Evolutionary conservation across 2,888 invertebrate species (phyloP), one percentile per base, ranked within the genome.

Genomic region (Adineta ricciae): DNA sequence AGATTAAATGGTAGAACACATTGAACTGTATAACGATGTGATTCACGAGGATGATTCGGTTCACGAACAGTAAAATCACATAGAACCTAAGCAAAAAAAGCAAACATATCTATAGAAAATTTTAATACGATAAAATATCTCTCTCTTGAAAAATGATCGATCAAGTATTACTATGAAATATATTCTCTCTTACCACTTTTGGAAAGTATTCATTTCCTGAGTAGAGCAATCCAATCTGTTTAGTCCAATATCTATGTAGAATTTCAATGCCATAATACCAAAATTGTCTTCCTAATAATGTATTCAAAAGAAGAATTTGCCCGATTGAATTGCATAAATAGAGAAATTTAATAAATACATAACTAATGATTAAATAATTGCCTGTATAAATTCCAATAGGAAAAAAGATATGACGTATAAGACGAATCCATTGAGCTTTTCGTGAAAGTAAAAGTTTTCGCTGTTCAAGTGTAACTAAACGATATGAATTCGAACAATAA

Each of bases 1-100:
- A 86, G 38, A 38, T 86, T 86, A 49, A 86, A 84, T 7, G 87
- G 87, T 21, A 87, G 84, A 11, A 87, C 87, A 84, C 87, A 87
- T 84, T 87, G 87, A n/a, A 87, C 85, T 38, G 38, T 86, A 84
- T 86, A 86, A 27, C 84, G 86, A 83, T 86, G 86, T 72, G 82
- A 82, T 52, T 84, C 84, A 46, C 84, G 82, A 16, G 86, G 86
- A 84, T 86, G 86, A 72, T 84, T 84, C 36, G 84, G 84, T 83
- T 86, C 86, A 50, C 86, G 54, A 52, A 86, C 64, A 46, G 46
- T 72, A 56, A 86, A 84, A 41, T 86, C 86, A 36, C 86, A 86
- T 84, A 86, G 56, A 38, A 84, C 84, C 73, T 84, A 73, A 21
- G 52, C 52, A 72, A 83, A 82, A 78, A 41, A 11, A 41, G 24